Percentiles rank a stretch among this genome's conserved stretches.
These are phyloP conservation scores for Phalacrocorax carbo DNA, from an alignment of 2,113 vertebrate species.

Conservation along the genomic window DNA sequence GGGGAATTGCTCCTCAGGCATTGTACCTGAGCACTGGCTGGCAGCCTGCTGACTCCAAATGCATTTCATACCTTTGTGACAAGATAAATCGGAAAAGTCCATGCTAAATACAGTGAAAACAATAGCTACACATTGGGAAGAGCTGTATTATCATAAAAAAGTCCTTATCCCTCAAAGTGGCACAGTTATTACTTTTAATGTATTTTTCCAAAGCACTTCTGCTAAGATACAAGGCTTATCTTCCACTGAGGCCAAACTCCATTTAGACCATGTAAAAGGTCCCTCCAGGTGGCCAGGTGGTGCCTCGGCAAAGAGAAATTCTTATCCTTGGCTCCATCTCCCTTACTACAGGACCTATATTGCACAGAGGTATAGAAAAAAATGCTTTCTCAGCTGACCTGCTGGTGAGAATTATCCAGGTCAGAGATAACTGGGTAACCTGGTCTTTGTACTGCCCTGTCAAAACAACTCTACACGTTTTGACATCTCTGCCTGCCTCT, in stretches of 20 bases:
- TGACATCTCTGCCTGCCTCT: neutral
- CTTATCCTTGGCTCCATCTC: neutral
- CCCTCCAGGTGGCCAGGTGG: neutral
- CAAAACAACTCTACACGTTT: neutral
- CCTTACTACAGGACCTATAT: neutral
- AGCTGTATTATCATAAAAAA: neutral
- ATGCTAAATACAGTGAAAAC: neutral
- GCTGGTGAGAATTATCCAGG: neutral
- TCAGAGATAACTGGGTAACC: neutral
- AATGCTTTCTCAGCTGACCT: neutral
- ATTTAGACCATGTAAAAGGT: neutral
- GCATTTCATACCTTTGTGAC: neutral
- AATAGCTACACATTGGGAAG: neutral
- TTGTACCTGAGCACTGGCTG: accelerated
- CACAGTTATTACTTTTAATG: neutral
- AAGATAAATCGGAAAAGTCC: neutral
- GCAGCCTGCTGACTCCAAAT: neutral
- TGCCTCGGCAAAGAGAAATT: neutral
- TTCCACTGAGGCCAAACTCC: neutral
- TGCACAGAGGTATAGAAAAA: neutral
- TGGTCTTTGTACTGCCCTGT: neutral
- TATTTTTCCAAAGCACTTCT: neutral
- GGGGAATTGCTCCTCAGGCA: neutral
- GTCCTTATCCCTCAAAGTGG: neutral
- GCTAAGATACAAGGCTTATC: neutral